Evolutionary conservation across 2,888 invertebrate genomes (phyloP).

Genomic region (Alentia gelatinosa): DNA sequence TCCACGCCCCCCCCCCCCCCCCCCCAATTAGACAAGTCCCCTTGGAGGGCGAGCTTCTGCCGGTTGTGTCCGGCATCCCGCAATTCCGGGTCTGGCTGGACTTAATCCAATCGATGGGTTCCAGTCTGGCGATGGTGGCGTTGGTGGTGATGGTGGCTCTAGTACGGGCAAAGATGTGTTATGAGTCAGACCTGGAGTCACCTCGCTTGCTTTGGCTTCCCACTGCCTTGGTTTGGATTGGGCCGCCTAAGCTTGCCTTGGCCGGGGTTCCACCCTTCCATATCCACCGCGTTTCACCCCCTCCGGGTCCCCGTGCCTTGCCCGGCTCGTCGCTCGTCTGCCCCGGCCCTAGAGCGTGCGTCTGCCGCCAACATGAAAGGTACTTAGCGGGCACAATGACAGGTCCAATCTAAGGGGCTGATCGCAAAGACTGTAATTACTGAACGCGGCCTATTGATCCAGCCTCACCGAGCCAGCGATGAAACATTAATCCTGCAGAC

Average conservation of each 20-base stretch:
- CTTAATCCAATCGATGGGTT: not conserved
- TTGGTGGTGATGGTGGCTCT: not conserved
- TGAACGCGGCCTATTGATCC: not conserved
- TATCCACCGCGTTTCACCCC: not conserved
- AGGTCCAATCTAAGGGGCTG: constrained; percentile 32
- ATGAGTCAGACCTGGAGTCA: not conserved
- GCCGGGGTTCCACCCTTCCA: not conserved
- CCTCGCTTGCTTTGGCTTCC: not conserved
- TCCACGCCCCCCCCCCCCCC: not conserved
- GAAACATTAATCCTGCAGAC: constrained; percentile 28
- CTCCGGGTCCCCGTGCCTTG: not conserved
- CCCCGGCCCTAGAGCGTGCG: not conserved
- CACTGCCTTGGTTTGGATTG: constrained; percentile 1
- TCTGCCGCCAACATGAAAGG: constrained; percentile 18
- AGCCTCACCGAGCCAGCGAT: not conserved
- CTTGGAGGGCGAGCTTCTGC: no score
- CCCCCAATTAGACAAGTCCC: constrained; percentile 28
- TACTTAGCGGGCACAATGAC: constrained; percentile 33
- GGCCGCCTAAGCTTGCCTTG: no score
- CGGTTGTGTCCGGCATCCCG: no score
- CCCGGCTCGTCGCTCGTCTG: not conserved
- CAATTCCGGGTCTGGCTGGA: no score
- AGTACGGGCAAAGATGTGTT: not conserved
- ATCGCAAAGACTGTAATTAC: constrained; percentile 43
- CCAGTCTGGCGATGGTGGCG: not conserved